Base-by-base conservation (phyloP, 2,113 vertebrate genomes). In the Gavialis gangeticus region DNA sequence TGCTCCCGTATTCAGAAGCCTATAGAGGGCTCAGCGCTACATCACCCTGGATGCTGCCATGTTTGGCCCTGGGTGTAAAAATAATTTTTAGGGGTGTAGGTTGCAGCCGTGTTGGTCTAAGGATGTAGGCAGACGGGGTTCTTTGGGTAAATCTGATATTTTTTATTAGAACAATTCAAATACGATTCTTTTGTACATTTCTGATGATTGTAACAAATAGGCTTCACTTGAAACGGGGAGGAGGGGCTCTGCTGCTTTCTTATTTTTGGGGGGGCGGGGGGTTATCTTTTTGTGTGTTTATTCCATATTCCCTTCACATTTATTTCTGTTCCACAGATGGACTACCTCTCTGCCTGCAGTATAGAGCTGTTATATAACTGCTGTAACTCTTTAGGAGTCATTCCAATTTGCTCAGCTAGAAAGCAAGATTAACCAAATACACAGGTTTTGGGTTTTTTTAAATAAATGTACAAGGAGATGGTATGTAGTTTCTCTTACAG, bases 381-480 rank as follows among this genome's bases (percentile, higher is more conserved):
- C 57, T 88, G 67, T 75, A 69, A 71, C 56, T 2, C 79, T 96
- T 92, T 76, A 4, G 67, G 94, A 94, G 82, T 78, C 82, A 73
- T 64, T 91, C 88, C 85, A 62, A 0, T 80, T 34, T 67, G 95
- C 67, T 15, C 27, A 22, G 58, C 78, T 85, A 93, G 75, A 79
- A 89, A 94, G 83, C 37, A 87, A 89, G 76, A 34, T 46, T 22
- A 37, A 71, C 30, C 19, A 71, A 24, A 71, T 37, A 34, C 24
- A 7, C 34, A 66, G 54, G 14, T 62, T 24, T 34, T 34, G 34
- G 34, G 34, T 34, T 54, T 30, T 57, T 19, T 2, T 4, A 54
- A 79, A 10, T 87, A 84, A 93, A 75, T 34, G 37, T 27, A 28
- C 0, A 1, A 56, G 73, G 55, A 87, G 57, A 57, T 58, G 86